phyloP scores from a whole-genome alignment of 1,140 invertebrate genomes.

The Bicyclus anynana region DNA sequence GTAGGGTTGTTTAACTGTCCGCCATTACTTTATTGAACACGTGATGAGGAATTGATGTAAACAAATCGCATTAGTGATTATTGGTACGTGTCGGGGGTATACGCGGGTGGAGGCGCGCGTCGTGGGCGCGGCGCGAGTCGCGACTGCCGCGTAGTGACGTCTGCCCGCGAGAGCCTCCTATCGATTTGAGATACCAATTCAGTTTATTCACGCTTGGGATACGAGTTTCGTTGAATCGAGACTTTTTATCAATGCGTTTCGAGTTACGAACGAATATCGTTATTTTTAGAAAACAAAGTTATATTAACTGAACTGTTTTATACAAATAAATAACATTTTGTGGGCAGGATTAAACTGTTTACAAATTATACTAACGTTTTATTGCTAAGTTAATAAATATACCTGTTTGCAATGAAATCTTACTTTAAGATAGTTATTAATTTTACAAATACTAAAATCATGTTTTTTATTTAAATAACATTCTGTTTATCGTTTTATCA shows the following conservation, averaged over 20 bases:
- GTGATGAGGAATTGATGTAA: conserved; percentile 59
- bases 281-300: too few species aligned
- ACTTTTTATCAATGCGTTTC: neutral
- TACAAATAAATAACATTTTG: too few species aligned
- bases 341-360: too few species aligned
- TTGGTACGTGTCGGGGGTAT: conserved; percentile 32
- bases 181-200: conserved; percentile 33
- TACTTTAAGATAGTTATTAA: too few species aligned
- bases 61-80: conserved; percentile 59
- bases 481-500: too few species aligned
- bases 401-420: too few species aligned
- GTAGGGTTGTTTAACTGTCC: conserved; percentile 28
- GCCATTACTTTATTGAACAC: conserved; percentile 52
- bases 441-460: too few species aligned
- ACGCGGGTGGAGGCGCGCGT: conserved; percentile 43
- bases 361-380: too few species aligned
- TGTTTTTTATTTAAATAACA: too few species aligned
- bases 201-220: conserved; percentile 2
- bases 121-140: conserved; percentile 44
- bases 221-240: conserved; percentile 16
- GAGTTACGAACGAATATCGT: too few species aligned
- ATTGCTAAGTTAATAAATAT: too few species aligned
- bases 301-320: too few species aligned
- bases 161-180: conserved; percentile 34
- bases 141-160: conserved; percentile 47